These are phyloP conservation scores for Nasonovia ribisnigri DNA, from an alignment of 2,888 invertebrate species.

Conservation along the genomic window DNA sequence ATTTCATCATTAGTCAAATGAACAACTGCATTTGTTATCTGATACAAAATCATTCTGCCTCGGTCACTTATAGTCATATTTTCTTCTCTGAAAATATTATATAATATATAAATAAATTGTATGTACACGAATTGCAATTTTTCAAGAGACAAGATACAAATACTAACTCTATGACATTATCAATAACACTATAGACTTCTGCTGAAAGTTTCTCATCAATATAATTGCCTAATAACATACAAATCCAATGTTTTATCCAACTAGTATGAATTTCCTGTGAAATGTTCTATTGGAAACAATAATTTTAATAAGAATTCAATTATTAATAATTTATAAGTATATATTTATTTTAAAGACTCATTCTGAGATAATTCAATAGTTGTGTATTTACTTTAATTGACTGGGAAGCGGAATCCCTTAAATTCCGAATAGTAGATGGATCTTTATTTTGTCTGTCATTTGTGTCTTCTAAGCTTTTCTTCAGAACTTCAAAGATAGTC, in stretches of 20 bases:
- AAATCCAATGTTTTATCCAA: constrained; percentile 78
- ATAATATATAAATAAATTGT: background rate
- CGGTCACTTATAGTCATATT: constrained; percentile 67
- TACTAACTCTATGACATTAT: constrained; percentile 71
- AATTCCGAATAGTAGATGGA: background rate
- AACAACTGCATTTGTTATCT: constrained; percentile 71
- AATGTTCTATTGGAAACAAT: constrained; percentile 72
- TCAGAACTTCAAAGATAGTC: constrained; percentile 52
- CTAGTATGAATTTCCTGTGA: constrained; percentile 75
- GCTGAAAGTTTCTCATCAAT: constrained; percentile 71
- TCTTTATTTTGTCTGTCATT: constrained; percentile 42
- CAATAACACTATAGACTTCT: constrained; percentile 72
- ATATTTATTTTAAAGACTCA: background rate
- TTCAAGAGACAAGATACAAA: background rate
- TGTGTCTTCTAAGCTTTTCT: constrained; percentile 56
- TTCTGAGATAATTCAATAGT: background rate
- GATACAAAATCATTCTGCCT: constrained; percentile 71
- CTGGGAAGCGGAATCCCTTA: constrained; percentile 55
- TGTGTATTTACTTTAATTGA: constrained; percentile 52
- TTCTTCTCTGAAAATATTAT: constrained; percentile 39
- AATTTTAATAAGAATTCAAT: constrained; percentile 18
- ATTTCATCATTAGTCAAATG: constrained; percentile 71
- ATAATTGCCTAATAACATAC: constrained; percentile 76
- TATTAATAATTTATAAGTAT: background rate
- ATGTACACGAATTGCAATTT: background rate